These are phyloP conservation scores for Dicyrtoma fusca DNA, from an alignment of 2,888 invertebrate species.

Conservation along the genomic window DNA sequence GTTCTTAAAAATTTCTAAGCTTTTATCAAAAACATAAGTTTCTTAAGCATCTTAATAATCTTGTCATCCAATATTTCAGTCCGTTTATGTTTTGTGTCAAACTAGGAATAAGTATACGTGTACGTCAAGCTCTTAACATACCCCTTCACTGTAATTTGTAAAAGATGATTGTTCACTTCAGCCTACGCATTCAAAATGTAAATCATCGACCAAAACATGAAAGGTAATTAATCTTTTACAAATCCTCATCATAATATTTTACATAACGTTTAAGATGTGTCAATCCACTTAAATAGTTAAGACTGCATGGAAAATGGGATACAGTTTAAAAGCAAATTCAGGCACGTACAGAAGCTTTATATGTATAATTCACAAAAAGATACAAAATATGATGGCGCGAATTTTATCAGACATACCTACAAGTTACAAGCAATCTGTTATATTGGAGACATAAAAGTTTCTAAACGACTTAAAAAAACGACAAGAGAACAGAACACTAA, in stretches of 20 bases:
- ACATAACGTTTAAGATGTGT: neutral
- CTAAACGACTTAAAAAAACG: neutral
- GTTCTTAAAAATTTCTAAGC: no score
- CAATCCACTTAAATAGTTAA: neutral
- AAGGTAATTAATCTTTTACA: slow-evolving; percentile 28
- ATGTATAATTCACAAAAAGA: no score
- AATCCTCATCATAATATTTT: slow-evolving; percentile 14
- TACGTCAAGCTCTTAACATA: no score
- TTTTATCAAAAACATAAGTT: neutral
- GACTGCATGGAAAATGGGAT: neutral
- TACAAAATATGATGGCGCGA: no score
- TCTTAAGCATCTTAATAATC: neutral
- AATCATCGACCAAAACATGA: slow-evolving; percentile 16
- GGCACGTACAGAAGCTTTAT: neutral
- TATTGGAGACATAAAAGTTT: no score
- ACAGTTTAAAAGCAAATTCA: neutral
- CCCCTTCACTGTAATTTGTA: neutral
- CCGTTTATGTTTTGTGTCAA: no score
- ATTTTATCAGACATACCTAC: no score
- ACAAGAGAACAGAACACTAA: neutral
- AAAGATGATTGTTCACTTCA: slow-evolving; percentile 19
- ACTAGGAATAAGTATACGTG: no score
- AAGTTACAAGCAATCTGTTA: no score
- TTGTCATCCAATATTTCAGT: no score
- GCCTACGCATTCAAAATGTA: neutral